Evolutionary conservation across 1,140 invertebrate genomes (phyloP).

Genomic region (Cydia strobilella): DNA sequence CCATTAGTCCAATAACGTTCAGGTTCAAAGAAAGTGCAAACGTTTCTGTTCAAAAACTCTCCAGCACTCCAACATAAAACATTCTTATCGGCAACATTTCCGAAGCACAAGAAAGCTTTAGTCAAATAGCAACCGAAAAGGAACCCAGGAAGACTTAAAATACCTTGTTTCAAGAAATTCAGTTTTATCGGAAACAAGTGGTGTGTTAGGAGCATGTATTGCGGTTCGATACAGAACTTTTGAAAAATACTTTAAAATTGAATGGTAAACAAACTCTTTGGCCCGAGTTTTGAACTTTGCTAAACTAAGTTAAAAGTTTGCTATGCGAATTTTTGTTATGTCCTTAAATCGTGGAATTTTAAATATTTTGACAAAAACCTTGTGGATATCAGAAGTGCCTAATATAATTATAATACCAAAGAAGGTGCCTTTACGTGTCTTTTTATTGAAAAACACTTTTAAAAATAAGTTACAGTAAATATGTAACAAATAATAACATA

Average conservation of each 20-base stretch:
- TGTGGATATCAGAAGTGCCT: too few species aligned
- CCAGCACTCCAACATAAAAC: conserved; percentile 43
- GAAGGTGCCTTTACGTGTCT: too few species aligned
- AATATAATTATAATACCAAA: too few species aligned
- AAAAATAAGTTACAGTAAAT: too few species aligned
- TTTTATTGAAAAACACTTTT: too few species aligned
- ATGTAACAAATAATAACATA: too few species aligned
- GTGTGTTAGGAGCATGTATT: conserved; percentile 39
- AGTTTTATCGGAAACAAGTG: conserved; percentile 40
- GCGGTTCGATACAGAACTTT: conserved; percentile 37
- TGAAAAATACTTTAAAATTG: conserved; percentile 16
- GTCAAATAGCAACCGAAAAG: conserved; percentile 23
- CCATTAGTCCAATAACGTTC: conserved; percentile 34
- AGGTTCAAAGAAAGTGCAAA: conserved; percentile 42
- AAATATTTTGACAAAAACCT: neutral
- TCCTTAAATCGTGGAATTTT: neutral
- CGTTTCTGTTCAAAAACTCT: conserved; percentile 40
- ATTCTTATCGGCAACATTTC: conserved; percentile 44
- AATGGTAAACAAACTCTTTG: conserved; percentile 7
- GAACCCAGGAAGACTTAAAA: conserved; percentile 26
- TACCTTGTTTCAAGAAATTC: conserved; percentile 24
- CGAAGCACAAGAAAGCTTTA: neutral
- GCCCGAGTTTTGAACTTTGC: neutral
- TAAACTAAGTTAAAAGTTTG: neutral
- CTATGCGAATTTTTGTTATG: neutral